Percentiles rank a stretch among this genome's conserved stretches.
Conservation (phyloP, 2,113 vertebrate genomes). For the Apus apus region DNA sequence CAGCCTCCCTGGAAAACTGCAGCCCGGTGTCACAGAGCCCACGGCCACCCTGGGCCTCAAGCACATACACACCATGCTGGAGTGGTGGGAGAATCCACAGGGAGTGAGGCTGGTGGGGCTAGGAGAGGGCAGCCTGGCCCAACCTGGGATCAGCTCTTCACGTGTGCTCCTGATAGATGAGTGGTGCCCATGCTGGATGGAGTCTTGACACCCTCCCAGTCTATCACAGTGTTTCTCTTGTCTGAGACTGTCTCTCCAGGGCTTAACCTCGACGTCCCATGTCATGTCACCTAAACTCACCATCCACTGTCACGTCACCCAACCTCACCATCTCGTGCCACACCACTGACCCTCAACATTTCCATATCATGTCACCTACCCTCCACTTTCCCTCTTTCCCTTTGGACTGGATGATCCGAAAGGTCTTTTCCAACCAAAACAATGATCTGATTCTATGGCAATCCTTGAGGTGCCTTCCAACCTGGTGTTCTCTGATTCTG, state of each 20-base stretch:
- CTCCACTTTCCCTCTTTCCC: neutral
- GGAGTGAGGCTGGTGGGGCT: neutral
- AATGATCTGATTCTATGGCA: no score
- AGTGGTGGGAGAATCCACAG: neutral
- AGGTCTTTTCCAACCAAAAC: no score
- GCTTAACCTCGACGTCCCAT: neutral
- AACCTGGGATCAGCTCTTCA: neutral
- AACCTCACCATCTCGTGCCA: neutral
- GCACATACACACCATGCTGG: fast-evolving
- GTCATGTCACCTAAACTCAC: no score
- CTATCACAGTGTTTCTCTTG: neutral
- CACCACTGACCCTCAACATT: no score
- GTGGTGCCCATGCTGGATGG: neutral
- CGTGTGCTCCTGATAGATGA: fast-evolving
- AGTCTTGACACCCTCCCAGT: neutral
- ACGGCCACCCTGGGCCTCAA: neutral
- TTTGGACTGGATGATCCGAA: no score
- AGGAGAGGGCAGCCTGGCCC: neutral
- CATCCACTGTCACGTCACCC: neutral
- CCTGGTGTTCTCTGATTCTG: no score
- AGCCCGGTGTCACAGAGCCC: neutral
- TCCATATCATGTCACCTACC: no score
- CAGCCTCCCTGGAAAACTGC: neutral
- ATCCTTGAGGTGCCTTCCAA: no score
- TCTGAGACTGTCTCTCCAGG: neutral